Evolutionary conservation across 1,140 invertebrate genomes (phyloP), one percentile per base, ranked within the genome.

Genomic region (Magallana ariakensis): DNA sequence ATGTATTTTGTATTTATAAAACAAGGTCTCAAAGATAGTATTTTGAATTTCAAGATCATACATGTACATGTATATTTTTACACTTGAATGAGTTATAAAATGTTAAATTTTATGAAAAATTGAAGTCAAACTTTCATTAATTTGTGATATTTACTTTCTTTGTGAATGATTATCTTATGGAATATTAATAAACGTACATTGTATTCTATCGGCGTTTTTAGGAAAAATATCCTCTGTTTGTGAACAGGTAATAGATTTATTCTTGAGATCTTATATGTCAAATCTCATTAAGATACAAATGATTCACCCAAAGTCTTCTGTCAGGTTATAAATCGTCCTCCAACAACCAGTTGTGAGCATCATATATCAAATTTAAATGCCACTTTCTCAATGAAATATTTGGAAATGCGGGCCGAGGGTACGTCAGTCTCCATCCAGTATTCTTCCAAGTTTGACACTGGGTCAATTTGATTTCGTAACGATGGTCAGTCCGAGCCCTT

Each of bases 391-490:
- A 33, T 75, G 66, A 75, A 75, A 75, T 75, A 26, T 75, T 75
- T 75, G 10, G 22, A 75, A 75, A 75, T 75, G 22, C 66, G 66
- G 66, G 66, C 66, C 22, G 6, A 26, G 66, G 66, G 22, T 75
- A 75, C 15, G 22, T 26, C 22, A 26, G 33, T 19, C 22, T 26
- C 66, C 26, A 26, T 13, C 22, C 11, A 26, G 66, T 75, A 75
- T 75, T 75, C 66, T 75, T 75, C 66, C 33, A 9, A 26, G 9
- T 75, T 75, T 75, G 66, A 75, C 66, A 75, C 10, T 19, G 33
- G 66, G 66, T 75, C 66, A 75, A 75, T 75, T 75, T 75, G 66
- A 75, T 75, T 75, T 75, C 80, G 80, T 82, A 82, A 82, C 55
- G 55, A 54, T 82, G 80, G 80, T 82, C 80, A 82, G 80, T 82